Evolutionary conservation across 2,888 invertebrate genomes (phyloP).

Genomic region (Amphipoea oculea): DNA sequence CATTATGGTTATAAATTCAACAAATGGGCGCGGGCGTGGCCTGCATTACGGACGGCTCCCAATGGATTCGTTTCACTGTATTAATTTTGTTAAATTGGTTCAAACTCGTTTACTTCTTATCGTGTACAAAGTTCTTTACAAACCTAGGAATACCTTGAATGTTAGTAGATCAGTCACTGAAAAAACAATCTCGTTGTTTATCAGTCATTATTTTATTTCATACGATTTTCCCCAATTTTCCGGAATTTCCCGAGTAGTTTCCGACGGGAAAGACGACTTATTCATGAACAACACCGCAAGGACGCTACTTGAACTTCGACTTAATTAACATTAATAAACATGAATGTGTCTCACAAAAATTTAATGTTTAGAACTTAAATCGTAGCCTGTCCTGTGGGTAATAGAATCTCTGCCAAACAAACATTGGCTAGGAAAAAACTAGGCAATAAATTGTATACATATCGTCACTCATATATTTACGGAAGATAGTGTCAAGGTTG

Average conservation of each 20-base stretch:
- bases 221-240: background rate
- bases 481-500: conserved; percentile 68
- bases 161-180: background rate
- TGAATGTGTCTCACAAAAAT: background rate
- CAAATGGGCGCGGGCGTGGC: conserved; percentile 52
- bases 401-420: background rate
- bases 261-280: background rate
- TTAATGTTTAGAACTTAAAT: background rate
- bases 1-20: conserved; percentile 55
- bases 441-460: conserved; percentile 9
- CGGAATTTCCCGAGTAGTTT: background rate
- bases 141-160: background rate
- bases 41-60: conserved; percentile 54
- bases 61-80: conserved; percentile 49
- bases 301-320: background rate
- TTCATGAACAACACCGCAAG: conserved; percentile 3
- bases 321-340: conserved; percentile 19
- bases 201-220: background rate
- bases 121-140: background rate
- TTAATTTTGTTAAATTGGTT: conserved; percentile 46
- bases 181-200: background rate
- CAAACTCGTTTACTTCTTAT: conserved; percentile 22
- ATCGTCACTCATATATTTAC: conserved; percentile 49
- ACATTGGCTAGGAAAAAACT: background rate
- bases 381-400: background rate